Base-by-base conservation (phyloP, 92 coral and sea anemone genomes). In the Parazoanthus darwini region DNA sequence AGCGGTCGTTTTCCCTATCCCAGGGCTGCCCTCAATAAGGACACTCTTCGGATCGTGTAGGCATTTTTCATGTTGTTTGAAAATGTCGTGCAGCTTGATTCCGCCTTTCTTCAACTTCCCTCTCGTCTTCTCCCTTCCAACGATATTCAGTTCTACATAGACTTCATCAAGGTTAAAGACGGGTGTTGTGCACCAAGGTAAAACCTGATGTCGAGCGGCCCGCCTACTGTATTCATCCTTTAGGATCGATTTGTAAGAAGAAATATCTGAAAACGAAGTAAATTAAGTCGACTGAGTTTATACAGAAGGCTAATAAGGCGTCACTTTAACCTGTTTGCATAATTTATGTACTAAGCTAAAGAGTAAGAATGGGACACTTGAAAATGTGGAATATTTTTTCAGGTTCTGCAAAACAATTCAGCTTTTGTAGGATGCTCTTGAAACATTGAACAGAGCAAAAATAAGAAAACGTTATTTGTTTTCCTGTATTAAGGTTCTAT, bases 11-110 rank as follows among this genome's bases (percentile, higher is more conserved):
- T 88, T 88, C 29, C 90, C 90, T 36, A 88, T 88, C 2, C 86
- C 90, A 39, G 90, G 90, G 18, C 82, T 67, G 18, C 90, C 86
- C 70, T 88, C 90, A 67, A 88, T 50, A 63, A 88, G 90, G 63
- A 79, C 91, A 54, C 83, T 86, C 67, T 86, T 72, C 37, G 91
- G 91, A n/a, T 48, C 63, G 6, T 29, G 44, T 9, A 23, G 0
- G 48, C 91, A 88, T 20, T 88, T 86, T 39, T 25, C 35, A 20
- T 74, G 82, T 7, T 88, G 38, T 74, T 36, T 37, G 29, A 88
- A 82, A 23, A 82, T 74, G 22, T 73, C 88, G 18, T 86, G 77
- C 91, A 87, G 68, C 2, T n/a, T 48, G 77, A 87, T 73, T 1
- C 1, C 14, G 33, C 59, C 16, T 15, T 78, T 75, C 3, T 81